Evolutionary conservation across 2,888 invertebrate species (phyloP), one percentile per base, ranked within the genome.

Genomic region (Orthonevra nobilis): DNA sequence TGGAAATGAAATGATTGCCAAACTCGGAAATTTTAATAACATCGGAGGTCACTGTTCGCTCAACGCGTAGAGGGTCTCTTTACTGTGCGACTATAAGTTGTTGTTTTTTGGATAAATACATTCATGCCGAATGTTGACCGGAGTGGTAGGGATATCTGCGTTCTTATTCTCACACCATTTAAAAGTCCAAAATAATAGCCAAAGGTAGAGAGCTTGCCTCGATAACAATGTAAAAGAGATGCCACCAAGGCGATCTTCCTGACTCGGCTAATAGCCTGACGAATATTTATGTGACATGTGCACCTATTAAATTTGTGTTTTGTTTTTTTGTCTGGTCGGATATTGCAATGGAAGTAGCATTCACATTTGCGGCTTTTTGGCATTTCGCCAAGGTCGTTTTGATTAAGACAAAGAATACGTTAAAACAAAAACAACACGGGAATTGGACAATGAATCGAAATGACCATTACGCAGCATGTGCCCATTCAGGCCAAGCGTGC

Each of bases 381-480:
- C 60, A 36, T 19, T 42, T 52, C 14, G 17, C 52, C 69, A 69
- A 69, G 58, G 69, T 60, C 58, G 26, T 34, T 60, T 69, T 17
- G 34, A 58, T 69, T 40, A 42, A 44, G 7, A 46, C 60, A 58
- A 68, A 56, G 66, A 66, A 17, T 30, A 15, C 28, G 23, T 23
- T 19, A 34, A 58, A 7, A 30, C 6, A 48, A 32, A 2, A 23
- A 10, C 12, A 23, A 48, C 40, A 44, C n/a, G 40, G 32, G 34
- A 50, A 60, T 60, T 58, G 58, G 58, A 50, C 48, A 69, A 40
- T 40, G 40, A 38, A 20, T 48, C 42, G 20, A 48, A 58, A 36
- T 46, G 44, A 19, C 14, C 32, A 19, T 14, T 26, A 12, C 20
- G 12, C 12, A 36, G 10, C 36, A 38, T 50, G 52, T 26, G 34